Conservation (phyloP, 2,113 vertebrate genomes). For the Lepisosteus oculatus region DNA sequence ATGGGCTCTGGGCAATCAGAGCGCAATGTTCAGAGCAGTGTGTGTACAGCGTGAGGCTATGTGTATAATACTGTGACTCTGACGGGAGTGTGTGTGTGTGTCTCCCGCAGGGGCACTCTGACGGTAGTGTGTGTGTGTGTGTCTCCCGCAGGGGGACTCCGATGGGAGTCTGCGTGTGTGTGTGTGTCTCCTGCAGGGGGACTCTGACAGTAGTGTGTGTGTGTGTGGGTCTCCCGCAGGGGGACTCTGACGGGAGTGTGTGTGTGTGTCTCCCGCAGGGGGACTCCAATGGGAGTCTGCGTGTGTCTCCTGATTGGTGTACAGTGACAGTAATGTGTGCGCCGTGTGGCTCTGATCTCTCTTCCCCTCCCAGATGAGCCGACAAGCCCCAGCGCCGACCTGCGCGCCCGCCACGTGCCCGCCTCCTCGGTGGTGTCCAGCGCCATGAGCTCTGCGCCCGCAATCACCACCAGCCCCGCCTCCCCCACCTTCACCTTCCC, state of each 20-base stretch:
- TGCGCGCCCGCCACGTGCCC: slow-evolving; percentile 89
- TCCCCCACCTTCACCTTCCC: slow-evolving; percentile 89
- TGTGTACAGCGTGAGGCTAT: too few species aligned
- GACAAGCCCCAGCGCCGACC: slow-evolving; percentile 91
- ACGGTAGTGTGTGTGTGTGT: too few species aligned
- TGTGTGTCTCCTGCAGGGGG: neutral
- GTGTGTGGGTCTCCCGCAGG: too few species aligned
- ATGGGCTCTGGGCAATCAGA: too few species aligned
- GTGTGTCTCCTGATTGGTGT: neutral
- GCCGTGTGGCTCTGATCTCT: neutral
- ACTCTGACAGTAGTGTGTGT: too few species aligned
- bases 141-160: too few species aligned
- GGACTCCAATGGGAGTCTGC: neutral
- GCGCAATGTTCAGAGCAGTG: too few species aligned
- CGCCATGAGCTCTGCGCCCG: slow-evolving; percentile 83
- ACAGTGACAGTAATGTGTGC: neutral
- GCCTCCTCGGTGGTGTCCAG: slow-evolving; percentile 96
- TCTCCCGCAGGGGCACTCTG: too few species aligned
- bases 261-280: too few species aligned
- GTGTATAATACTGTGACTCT: too few species aligned
- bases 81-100: too few species aligned
- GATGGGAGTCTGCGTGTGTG: neutral
- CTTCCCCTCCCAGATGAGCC: slow-evolving; percentile 78
- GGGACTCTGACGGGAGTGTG: too few species aligned
- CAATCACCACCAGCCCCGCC: slow-evolving; percentile 77